phyloP scores from a whole-genome alignment of 1,140 invertebrate genomes.

The Mamestra configurata region DNA sequence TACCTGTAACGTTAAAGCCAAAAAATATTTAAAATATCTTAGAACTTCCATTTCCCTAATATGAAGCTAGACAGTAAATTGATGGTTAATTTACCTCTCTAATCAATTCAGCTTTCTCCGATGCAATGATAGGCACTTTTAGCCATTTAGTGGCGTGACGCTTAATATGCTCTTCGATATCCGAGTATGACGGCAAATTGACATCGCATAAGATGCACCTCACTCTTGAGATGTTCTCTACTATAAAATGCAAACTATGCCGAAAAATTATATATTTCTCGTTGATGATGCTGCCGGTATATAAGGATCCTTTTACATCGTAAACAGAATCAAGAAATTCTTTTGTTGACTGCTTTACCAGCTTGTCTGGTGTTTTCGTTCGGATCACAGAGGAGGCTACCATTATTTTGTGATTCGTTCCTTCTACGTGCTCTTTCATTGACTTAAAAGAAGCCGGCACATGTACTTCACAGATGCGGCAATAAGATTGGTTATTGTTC shows the following conservation, averaged over 20 bases:
- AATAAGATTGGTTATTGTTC: conserved; percentile 53
- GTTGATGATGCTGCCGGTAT: conserved; percentile 55
- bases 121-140: conserved; percentile 41
- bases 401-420: conserved; percentile 54
- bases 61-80: background rate
- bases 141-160: conserved; percentile 42
- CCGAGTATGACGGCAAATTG: background rate
- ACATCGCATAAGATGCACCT: conserved; percentile 60
- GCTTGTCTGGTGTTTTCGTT: background rate
- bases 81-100: conserved; percentile 60
- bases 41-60: background rate
- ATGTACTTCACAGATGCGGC: conserved; percentile 57
- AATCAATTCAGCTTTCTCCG: conserved; percentile 58
- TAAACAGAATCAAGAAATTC: background rate
- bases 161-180: conserved; percentile 41
- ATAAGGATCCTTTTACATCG: background rate
- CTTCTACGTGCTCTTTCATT: conserved; percentile 61
- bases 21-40: background rate
- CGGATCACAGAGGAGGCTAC: background rate
- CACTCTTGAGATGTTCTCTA: background rate
- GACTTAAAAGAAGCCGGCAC: conserved; percentile 57
- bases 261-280: conserved; percentile 48
- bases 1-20: conserved; percentile 52
- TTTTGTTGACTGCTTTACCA: background rate
- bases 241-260: conserved; percentile 47